Evolutionary conservation across 2,797 vertebrate species (phyloP), one percentile per base, ranked within the genome.

Genomic region (Aselliscus stoliczkanus): DNA sequence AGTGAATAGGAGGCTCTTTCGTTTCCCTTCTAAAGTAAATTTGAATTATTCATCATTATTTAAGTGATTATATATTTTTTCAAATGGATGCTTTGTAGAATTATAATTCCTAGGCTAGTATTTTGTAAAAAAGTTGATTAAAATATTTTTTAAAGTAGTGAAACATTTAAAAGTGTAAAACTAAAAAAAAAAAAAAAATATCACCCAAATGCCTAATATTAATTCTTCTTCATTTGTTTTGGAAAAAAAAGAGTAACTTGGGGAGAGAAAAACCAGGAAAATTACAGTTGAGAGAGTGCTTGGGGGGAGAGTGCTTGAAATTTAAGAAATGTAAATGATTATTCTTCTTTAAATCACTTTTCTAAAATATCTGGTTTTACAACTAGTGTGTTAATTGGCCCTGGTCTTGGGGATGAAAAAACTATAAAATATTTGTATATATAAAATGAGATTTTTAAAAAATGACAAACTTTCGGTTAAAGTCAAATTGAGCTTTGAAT

Each of bases 331-430:
- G 12, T 47, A 76, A 69, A 70, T 92, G 31, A 88, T 70, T 81
- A 39, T 83, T 88, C 11, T 72, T 80, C 50, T 84, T 88, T 73
- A 69, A 84, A 75, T 11, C 39, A 70, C 17, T 5, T 39, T 81
- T 80, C 77, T 83, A 7, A 75, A 84, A 75, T 70, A 86, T 80
- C 69, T 90, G 50, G 18, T 76, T 97, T 94, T 91, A 90, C 12
- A 82, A 39, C 29, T 56, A 88, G 12, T 77, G n/a, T 77, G 15
- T 72, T 97, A 83, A 67, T 62, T 94, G 27, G 54, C 58, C 13
- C 56, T 94, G 27, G 17, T 85, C 56, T 56, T 88, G 42, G 9
- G 37, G 42, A 18, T 54, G 25, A 29, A 58, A 88, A 44, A 76
- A 83, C 77, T 69, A 29, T n/a, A 9, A 25, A 77, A 64, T 83